Conservation (phyloP, 2,797 vertebrate species). For the Halcyon badia region DNA sequence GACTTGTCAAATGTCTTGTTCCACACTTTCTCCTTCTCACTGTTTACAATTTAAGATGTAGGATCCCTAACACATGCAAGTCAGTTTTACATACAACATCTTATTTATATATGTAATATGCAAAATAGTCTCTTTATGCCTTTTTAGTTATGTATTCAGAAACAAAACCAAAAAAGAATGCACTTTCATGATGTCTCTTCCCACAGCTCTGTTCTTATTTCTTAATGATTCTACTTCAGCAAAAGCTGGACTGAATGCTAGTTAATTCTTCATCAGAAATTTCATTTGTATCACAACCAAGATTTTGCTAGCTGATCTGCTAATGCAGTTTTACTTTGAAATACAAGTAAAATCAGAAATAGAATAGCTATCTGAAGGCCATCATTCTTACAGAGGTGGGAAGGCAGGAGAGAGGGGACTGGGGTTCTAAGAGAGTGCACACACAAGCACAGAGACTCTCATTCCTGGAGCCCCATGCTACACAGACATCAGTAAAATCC, state of each 20-base stretch:
- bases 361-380: background rate
- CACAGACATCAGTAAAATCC: background rate
- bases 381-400: background rate
- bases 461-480: background rate
- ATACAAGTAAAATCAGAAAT: background rate
- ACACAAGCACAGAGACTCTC: background rate
- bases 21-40: background rate
- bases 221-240: background rate
- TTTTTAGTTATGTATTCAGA: background rate
- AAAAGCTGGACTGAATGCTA: background rate
- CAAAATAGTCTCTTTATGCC: background rate
- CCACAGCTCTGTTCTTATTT: background rate
- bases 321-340: background rate
- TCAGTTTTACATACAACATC: background rate
- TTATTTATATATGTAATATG: background rate
- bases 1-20: background rate
- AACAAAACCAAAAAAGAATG: background rate
- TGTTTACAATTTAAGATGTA: background rate
- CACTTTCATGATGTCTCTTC: background rate
- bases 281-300: background rate
- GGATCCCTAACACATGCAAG: rapidly evolving
- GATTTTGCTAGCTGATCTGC: background rate
- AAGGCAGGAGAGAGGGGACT: background rate
- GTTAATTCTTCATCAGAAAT: background rate
- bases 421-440: background rate